Percentiles rank a stretch among this genome's conserved stretches.
Conservation (phyloP, 1,140 invertebrate species). For the Pseudachorutes palmiensis region DNA sequence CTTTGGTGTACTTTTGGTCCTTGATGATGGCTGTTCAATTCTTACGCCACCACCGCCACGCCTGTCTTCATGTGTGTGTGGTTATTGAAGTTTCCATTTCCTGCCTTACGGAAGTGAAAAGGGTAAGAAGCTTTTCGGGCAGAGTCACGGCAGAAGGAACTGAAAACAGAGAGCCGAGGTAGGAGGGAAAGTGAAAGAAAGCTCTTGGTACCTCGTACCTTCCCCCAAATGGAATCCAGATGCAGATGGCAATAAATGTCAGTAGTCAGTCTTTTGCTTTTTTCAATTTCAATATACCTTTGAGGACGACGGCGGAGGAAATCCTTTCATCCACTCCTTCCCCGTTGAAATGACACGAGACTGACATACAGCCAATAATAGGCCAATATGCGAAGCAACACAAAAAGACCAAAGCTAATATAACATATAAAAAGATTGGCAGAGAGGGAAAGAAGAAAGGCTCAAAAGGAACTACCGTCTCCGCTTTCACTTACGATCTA, state of each 20-base stretch:
- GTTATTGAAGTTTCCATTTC: not conserved
- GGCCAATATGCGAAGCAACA: not conserved
- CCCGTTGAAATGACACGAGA: not conserved
- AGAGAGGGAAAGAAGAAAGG: not conserved
- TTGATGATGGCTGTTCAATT: not conserved
- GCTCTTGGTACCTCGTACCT: too few species aligned
- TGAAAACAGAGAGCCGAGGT: not conserved
- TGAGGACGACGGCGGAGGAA: not conserved
- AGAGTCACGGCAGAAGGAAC: not conserved
- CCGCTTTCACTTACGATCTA: not conserved
- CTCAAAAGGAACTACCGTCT: not conserved
- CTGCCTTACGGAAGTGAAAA: too few species aligned
- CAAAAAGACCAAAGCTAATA: not conserved
- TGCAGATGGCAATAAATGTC: not conserved
- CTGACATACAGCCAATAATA: not conserved
- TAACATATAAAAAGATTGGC: not conserved
- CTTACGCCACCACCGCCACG: not conserved
- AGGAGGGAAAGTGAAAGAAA: not conserved
- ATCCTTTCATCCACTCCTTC: not conserved
- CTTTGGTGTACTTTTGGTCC: conserved; percentile 8
- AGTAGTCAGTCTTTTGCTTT: not conserved
- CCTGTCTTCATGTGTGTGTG: not conserved
- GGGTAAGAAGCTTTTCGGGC: too few species aligned
- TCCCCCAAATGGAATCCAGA: too few species aligned
- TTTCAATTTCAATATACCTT: conserved; percentile 1